phyloP scores from a whole-genome alignment of 2,113 vertebrate genomes.

The Progne subis region DNA sequence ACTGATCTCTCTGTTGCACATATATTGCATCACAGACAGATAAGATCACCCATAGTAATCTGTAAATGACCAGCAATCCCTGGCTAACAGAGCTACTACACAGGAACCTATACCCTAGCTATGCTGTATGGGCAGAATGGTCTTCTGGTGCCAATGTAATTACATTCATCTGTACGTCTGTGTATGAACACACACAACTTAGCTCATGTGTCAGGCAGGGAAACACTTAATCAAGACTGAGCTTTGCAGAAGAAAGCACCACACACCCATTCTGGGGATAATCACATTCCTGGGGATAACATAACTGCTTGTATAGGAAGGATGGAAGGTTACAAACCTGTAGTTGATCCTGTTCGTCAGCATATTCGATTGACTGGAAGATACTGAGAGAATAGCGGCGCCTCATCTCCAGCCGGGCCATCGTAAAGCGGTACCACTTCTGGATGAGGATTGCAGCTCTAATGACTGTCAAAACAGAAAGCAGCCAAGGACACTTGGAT shows the following conservation, averaged over 20 bases:
- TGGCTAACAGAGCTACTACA: neutral
- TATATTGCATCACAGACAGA: neutral
- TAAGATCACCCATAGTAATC: neutral
- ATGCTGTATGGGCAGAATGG: neutral
- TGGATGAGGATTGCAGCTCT: conserved; percentile 91
- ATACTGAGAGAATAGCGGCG: conserved; percentile 88
- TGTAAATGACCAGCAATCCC: neutral
- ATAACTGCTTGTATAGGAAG: neutral
- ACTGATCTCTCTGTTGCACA: neutral
- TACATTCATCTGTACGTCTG: neutral
- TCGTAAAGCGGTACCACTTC: conserved; percentile 91
- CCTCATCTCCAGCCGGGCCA: conserved; percentile 85
- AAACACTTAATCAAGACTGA: neutral
- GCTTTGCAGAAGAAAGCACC: neutral
- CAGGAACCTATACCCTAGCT: neutral
- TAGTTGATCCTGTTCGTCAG: conserved; percentile 92
- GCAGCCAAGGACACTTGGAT: neutral
- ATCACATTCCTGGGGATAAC: neutral
- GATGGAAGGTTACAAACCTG: conserved; percentile 79
- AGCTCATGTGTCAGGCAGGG: neutral
- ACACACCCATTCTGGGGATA: neutral
- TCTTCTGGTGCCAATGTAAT: neutral
- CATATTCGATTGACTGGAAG: conserved; percentile 94
- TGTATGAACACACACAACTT: neutral
- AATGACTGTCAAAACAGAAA: conserved; percentile 76